Base-by-base conservation (phyloP, 2,113 vertebrate species). In the Oreochromis tanganicae region DNA sequence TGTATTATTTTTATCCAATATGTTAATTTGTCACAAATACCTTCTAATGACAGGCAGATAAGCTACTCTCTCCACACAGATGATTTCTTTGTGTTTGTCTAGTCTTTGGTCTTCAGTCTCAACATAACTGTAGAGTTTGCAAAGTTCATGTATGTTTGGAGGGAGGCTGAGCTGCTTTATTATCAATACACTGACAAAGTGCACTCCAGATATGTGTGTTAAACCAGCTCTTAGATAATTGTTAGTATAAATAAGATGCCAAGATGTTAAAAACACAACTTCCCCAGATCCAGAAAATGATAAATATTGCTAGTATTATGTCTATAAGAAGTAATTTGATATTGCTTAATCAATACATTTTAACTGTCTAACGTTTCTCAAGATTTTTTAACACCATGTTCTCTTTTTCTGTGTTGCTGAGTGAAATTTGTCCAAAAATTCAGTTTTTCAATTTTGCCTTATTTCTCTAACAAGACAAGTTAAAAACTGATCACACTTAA, bases 81-180 rank as follows among this genome's bases (percentile, higher is more conserved):
- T 59, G 7, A 59, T 59, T 29, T 59, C 13, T 32, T 27, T 27
- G 3, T 29, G 13, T 16, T 59, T 59, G 4, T 57, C 13, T 14
- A 57, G 55, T 27, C 24, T 59, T 59, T 16, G 7, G 56, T 59
- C 56, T 59, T 59, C 56, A 59, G 13, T 32, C 27, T 59, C 24
- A 59, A 59, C 56, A 59, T 59, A 8, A 59, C 7, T 59, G 56
- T 16, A 29, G 7, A 3, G 46, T 48, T 48, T 16, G 2, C 34
- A 36, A 36, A 6, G 52, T 54, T 54, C 5, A 55, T 6, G 52
- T 55, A 55, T 55, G 52, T 55, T 55, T 21, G n/a, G n/a, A 55
- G 0, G n/a, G 52, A 21, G 5, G 52, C 52, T 55, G 9, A 55
- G 52, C 52, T 55, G n/a, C 52, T 21, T 55, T 21, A 1, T 21